Base-by-base conservation (phyloP, 2,888 invertebrate genomes). In the Gerris lacustris region DNA sequence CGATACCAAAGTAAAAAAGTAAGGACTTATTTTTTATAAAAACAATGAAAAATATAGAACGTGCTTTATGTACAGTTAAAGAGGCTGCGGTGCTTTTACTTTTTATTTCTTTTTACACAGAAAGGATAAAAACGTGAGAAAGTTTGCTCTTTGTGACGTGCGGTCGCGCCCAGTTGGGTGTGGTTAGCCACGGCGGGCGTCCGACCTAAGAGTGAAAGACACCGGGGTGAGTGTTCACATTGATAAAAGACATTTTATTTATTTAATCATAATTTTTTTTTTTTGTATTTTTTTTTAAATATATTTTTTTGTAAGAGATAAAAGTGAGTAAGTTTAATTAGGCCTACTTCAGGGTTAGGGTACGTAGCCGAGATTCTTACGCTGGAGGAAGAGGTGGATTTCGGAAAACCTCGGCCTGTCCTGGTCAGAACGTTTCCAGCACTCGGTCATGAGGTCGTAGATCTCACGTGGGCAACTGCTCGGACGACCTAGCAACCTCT, bases 371-470 rank as follows among this genome's bases (percentile, higher is more conserved):
- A 88, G 82, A 74, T 88, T 86, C 83, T 89, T 89, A 72, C 86
- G 79, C 75, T 86, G 86, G 75, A 94, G 85, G 82, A 92, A 94
- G 78, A 92, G 85, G 79, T 93, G 92, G 71, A 95, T 90, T 82
- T 94, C 94, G 78, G 89, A 85, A 83, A 95, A 95, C 73, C 89
- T 86, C 0, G 94, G 94, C 63, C 95, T 84, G 78, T 92, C 89
- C 70, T 85, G 84, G 69, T 91, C 89, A 77, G 89, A 88, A 70
- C 91, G 84, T 77, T 90, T 89, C 94, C 94, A 95, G 82, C 94
- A 95, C 81, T 94, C 93, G 76, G 88, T 87, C 91, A 95, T 92
- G 76, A 94, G 86, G 80, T 92, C 93, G 83, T 91, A 94, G 73
- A 95, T 90, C 80, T 95, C 94, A 75, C 90, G 85, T 63, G 94